A percentile compares a stretch with the other conserved stretches of the same genome.
phyloP scores from a whole-genome alignment of 2,797 vertebrate genomes.

The Loriculus beryllinus region DNA sequence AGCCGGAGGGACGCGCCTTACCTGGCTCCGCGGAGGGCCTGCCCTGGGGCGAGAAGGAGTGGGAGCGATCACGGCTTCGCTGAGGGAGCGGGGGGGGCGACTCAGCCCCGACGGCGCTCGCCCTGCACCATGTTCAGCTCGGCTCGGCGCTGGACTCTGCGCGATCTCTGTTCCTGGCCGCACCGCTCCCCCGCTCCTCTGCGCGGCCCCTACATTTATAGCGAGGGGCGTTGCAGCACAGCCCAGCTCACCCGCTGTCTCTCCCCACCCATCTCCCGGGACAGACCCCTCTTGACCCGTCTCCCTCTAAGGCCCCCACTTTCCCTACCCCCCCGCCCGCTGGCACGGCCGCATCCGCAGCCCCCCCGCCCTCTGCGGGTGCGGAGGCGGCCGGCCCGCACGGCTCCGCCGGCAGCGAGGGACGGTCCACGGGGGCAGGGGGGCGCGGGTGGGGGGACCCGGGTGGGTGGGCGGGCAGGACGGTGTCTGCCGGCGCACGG shows the following conservation, averaged over 20 bases:
- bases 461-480: fast-evolving
- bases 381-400: background rate
- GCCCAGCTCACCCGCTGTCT: background rate
- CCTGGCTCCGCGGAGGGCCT: background rate
- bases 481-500: background rate
- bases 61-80: background rate
- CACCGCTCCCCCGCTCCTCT: background rate
- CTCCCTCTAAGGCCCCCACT: background rate
- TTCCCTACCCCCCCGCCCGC: too few species aligned
- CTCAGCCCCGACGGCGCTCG: background rate
- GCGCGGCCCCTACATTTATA: slow-evolving; percentile 48
- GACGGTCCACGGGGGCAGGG: too few species aligned
- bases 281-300: slow-evolving; percentile 25
- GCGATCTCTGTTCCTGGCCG: background rate
- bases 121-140: background rate
- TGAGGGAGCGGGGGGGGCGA: background rate
- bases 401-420: background rate
- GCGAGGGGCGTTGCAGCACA: slow-evolving; percentile 28
- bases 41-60: background rate
- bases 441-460: too few species aligned
- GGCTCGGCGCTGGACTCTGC: fast-evolving
- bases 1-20: background rate
- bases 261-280: slow-evolving; percentile 41
- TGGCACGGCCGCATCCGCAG: background rate
- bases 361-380: background rate